Base-by-base conservation (phyloP, 2,888 invertebrate species). In the Sisyra nigra region DNA sequence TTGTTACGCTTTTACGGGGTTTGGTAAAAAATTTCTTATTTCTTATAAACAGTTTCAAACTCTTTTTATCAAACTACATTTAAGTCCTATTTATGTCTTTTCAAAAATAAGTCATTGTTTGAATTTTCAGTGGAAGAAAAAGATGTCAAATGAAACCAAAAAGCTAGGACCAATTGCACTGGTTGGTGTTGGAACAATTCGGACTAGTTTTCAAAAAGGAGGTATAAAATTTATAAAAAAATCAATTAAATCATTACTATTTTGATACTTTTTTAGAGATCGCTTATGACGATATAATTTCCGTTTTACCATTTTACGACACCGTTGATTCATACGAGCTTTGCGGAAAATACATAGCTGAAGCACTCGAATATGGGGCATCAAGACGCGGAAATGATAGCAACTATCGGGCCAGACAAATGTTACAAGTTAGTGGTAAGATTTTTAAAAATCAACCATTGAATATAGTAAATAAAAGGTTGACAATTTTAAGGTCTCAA, bases 281-380 rank as follows among this genome's bases (percentile, higher is more conserved):
- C 9, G 82, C 80, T 1, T 78, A 76, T 33, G 76, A 75, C 41
- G 77, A 78, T 45, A 53, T 87, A 6, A 60, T 81, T 3, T 72
- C 74, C 51, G 71, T 77, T 15, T 67, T 77, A 46, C 89, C 89
- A 1, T 89, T 88, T 55, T 75, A 76, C 54, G 86, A 87, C 59
- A 72, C 70, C 37, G 65, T 86, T 46, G 77, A 83, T 52, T 65
- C 78, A n/a, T 73, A 79, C 44, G 78, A 80, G 51, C 57, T 89
- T 43, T 65, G 68, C 41, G 89, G 89, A 0, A 60, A 66, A 46
- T 62, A 76, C 50, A 55, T 89, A 3, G 54, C 69, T 44, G 70
- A 73, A 46, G 73, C 78, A 8, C 64, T 79, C 2, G 79, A 80
- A 57, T 68, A 65, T 53, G 66, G 70, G 0, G 67, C 71, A 1